Conservation (phyloP, 2,113 vertebrate genomes). For the Hoplias malabaricus region DNA sequence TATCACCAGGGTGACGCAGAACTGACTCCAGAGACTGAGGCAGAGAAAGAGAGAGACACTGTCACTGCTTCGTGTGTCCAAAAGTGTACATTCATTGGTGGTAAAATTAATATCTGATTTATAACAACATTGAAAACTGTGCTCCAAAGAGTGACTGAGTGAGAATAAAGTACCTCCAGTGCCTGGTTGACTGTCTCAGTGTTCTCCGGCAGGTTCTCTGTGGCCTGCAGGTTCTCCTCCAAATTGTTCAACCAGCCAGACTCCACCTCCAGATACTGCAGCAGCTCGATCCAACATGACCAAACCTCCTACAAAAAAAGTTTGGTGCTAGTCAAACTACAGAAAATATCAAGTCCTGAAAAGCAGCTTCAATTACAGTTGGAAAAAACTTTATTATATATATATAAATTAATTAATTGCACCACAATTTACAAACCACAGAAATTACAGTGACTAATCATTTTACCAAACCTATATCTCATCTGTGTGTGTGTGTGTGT, state of each 20-base stretch:
- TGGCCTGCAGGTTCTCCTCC: conserved; percentile 81
- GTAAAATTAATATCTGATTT: no score
- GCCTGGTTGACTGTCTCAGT: conserved; percentile 78
- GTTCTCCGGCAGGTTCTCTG: conserved; percentile 81
- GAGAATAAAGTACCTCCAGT: conserved; percentile 80
- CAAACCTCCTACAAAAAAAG: conserved; percentile 85
- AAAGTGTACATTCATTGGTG: no score
- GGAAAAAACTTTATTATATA: neutral
- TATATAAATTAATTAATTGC: no score
- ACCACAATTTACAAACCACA: no score
- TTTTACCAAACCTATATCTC: neutral
- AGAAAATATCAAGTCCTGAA: neutral
- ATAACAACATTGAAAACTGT: neutral
- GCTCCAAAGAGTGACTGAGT: neutral
- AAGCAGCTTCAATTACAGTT: no score
- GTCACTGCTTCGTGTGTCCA: neutral
- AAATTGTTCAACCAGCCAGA: conserved; percentile 85
- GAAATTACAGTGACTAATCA: neutral
- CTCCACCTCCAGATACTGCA: conserved; percentile 93
- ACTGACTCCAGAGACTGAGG: conserved; percentile 86
- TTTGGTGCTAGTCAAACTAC: neutral
- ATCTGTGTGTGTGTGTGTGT: neutral
- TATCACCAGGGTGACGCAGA: conserved; percentile 91
- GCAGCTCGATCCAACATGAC: conserved; percentile 97
- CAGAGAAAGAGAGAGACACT: neutral